Evolutionary conservation across 2,113 vertebrate species (phyloP).

Genomic region (Mesembrinibis cayennensis): DNA sequence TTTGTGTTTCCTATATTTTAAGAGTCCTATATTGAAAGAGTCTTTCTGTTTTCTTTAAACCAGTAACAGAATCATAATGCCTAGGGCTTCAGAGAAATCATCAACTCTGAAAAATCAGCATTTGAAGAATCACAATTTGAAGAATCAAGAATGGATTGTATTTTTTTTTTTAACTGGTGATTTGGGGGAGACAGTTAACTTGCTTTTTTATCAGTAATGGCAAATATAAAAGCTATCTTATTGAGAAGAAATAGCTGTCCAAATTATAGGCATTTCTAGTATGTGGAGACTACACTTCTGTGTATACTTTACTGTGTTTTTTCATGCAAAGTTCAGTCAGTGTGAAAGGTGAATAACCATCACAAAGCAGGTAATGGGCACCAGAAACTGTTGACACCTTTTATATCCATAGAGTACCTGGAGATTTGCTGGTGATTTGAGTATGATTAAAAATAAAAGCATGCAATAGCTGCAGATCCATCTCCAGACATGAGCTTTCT

Average conservation of each 20-base stretch:
- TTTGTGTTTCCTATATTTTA: neutral
- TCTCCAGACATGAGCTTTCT: neutral
- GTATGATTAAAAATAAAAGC: conserved; percentile 59
- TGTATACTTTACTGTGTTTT: neutral
- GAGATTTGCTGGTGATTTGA: neutral
- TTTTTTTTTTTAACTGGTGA: neutral
- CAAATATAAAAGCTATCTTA: neutral
- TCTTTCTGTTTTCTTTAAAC: neutral
- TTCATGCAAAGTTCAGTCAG: neutral
- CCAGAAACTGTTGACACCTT: neutral
- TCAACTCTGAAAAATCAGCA: neutral
- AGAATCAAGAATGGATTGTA: neutral
- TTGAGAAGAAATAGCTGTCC: neutral
- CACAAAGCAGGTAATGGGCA: neutral
- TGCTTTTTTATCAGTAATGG: neutral
- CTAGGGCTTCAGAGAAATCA: neutral
- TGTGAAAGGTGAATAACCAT: conserved; percentile 37
- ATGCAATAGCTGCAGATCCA: conserved; percentile 15
- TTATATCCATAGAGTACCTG: neutral
- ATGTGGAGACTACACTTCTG: neutral
- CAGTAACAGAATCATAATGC: neutral
- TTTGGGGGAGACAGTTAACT: neutral
- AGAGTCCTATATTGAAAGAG: neutral
- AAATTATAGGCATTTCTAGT: neutral
- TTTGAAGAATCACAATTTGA: neutral